Evolutionary conservation across 2,888 invertebrate genomes (phyloP).

Genomic region (Eulithis testata): DNA sequence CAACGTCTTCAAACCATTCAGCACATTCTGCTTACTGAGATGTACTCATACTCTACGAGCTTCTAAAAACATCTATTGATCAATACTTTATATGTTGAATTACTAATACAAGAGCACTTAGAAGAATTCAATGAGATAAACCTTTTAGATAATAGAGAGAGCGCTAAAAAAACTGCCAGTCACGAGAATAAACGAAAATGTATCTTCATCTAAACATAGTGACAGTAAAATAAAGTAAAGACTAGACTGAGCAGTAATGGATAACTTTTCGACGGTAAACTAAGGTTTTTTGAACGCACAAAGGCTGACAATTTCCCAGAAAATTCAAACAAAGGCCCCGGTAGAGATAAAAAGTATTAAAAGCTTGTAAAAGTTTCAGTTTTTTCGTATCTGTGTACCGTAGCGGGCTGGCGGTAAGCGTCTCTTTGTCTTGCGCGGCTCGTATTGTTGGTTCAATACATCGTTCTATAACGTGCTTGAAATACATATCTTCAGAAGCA

Average conservation of each 20-base stretch:
- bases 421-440: constrained; percentile 11
- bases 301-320: constrained; percentile 34
- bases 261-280: neutral
- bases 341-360: constrained; percentile 53
- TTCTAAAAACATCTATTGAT: neutral
- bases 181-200: neutral
- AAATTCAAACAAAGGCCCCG: constrained; percentile 44
- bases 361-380: constrained; percentile 45
- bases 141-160: neutral
- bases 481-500: too few relatives aligned
- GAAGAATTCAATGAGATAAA: neutral
- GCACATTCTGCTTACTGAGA: constrained; percentile 30
- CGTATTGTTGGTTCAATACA: constrained; percentile 10
- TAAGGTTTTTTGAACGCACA: constrained; percentile 9
- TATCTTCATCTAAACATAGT: neutral
- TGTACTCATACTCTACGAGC: constrained; percentile 1
- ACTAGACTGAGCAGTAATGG: neutral
- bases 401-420: neutral
- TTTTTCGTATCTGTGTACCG: constrained; percentile 32
- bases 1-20: constrained; percentile 16
- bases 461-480: neutral
- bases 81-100: neutral
- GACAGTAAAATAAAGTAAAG: neutral
- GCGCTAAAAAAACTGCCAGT: neutral
- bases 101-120: neutral